Conservation (phyloP, 2,797 vertebrate genomes). For the Gymnopithys bicolor region DNA sequence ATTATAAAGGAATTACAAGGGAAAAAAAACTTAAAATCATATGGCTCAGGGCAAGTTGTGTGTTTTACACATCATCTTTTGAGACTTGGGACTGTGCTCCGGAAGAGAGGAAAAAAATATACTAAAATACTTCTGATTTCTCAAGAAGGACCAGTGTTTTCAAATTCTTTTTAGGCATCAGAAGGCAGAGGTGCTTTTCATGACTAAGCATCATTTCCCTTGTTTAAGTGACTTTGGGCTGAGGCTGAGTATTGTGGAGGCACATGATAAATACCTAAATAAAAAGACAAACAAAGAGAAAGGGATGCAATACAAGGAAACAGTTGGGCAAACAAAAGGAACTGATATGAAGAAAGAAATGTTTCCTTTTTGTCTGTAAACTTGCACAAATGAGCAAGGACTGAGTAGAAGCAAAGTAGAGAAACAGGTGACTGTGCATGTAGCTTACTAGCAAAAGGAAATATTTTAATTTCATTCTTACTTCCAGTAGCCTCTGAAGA, state of each 20-base stretch:
- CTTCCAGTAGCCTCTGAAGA: conserved; percentile 38
- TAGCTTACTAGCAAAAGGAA: neutral
- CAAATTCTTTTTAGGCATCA: neutral
- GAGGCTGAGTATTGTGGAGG: neutral
- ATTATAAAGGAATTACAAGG: neutral
- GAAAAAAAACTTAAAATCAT: neutral
- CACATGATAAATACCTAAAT: neutral
- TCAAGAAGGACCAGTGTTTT: neutral
- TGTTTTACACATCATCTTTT: neutral
- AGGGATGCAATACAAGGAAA: neutral
- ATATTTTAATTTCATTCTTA: neutral
- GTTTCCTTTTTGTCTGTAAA: conserved; percentile 7
- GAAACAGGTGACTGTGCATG: neutral
- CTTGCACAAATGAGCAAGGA: conserved; percentile 5
- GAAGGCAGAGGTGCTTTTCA: neutral
- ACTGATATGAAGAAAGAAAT: neutral
- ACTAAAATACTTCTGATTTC: neutral
- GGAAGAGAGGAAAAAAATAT: neutral
- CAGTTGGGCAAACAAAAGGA: conserved; percentile 35
- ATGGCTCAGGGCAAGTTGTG: neutral
- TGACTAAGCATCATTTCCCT: neutral
- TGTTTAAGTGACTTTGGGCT: neutral
- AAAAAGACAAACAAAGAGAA: neutral
- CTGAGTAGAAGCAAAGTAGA: neutral
- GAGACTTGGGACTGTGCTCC: neutral